Conservation (phyloP, 2,797 vertebrate genomes). For the Streptopelia turtur region DNA sequence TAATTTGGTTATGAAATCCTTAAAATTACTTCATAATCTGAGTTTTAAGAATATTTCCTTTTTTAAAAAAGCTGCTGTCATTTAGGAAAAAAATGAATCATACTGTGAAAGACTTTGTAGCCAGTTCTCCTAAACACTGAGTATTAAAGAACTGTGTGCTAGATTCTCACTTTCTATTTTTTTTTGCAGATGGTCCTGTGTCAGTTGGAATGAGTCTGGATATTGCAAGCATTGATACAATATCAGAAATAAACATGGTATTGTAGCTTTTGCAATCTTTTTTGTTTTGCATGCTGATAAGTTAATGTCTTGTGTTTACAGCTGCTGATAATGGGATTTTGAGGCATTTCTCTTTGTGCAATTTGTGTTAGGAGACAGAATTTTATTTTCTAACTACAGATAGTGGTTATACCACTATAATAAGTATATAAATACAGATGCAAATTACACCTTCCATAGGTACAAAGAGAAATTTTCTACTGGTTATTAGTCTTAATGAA, state of each 20-base stretch:
- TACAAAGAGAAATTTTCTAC: not conserved
- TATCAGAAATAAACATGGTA: slow-evolving; percentile 97
- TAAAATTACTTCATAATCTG: not conserved
- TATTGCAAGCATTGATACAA: slow-evolving; percentile 94
- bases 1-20: not conserved
- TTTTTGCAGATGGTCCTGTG: slow-evolving; percentile 86
- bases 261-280: slow-evolving; percentile 3
- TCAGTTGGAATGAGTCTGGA: slow-evolving; percentile 94
- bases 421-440: not conserved
- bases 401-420: not conserved
- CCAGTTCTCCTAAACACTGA: not conserved
- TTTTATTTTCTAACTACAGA: not conserved
- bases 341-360: not conserved
- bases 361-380: not conserved
- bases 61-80: not conserved
- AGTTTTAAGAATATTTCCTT: not conserved
- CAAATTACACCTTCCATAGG: not conserved
- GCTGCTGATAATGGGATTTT: not conserved
- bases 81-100: not conserved
- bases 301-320: not conserved
- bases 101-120: not conserved
- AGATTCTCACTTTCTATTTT: not conserved
- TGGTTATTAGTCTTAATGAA: not conserved
- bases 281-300: not conserved
- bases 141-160: not conserved